phyloP scores from a whole-genome alignment of 2,113 vertebrate species.

The Copsychus sechellarum region DNA sequence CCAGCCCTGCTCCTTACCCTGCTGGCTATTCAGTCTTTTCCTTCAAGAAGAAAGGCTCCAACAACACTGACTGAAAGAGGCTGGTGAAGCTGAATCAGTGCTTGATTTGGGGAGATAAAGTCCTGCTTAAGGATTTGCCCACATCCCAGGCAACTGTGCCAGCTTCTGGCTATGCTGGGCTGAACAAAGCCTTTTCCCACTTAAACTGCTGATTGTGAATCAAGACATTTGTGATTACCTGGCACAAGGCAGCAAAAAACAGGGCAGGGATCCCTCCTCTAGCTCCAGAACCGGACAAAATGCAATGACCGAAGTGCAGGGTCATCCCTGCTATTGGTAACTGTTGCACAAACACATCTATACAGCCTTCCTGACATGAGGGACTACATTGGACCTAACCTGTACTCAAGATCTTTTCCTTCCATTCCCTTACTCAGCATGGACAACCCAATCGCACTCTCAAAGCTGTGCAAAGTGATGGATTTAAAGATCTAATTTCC shows the following conservation, averaged over 20 bases:
- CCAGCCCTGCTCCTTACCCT: not conserved
- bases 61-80: not conserved
- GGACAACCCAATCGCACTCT: not conserved
- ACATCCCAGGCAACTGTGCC: not conserved
- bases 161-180: not conserved
- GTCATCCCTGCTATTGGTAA: not conserved
- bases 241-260: not conserved
- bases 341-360: not conserved
- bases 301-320: not conserved
- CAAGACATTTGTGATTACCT: not conserved
- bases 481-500: not conserved
- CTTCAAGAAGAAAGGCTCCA: conserved; percentile 11
- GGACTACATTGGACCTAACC: not conserved
- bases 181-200: not conserved
- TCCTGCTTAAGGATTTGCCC: not conserved
- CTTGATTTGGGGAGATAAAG: conserved; percentile 2
- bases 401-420: not conserved
- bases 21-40: not conserved
- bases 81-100: conserved; percentile 22
- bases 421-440: not conserved
- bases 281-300: not conserved
- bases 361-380: not conserved
- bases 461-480: not conserved
- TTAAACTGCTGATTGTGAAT: not conserved
- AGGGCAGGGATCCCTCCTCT: not conserved